Conservation (phyloP, 2,888 invertebrate species). For the Eupithecia inturbata region DNA sequence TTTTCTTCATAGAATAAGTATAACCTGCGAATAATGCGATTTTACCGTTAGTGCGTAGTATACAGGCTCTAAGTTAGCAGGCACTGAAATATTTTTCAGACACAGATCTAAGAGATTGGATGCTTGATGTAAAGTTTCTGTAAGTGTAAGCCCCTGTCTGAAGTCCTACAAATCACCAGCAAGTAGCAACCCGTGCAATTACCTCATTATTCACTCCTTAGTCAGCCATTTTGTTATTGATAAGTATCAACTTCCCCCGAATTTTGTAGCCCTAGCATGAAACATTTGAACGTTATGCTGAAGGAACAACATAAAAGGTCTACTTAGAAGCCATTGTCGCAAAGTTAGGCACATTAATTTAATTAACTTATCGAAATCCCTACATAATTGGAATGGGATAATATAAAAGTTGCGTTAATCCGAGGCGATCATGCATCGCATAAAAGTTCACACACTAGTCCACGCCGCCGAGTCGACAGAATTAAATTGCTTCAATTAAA, state of each 20-base stretch:
- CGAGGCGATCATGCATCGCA: not conserved
- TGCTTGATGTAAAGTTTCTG: not conserved
- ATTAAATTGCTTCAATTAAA: not conserved
- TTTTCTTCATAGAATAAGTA: no score
- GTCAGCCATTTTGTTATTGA: slow-evolving; percentile 17
- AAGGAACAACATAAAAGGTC: not conserved
- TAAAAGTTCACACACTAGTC: not conserved
- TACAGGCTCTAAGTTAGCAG: not conserved
- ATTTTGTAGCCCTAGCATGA: not conserved
- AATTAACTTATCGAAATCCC: no score
- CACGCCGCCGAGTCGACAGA: not conserved
- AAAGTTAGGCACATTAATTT: not conserved
- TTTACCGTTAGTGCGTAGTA: not conserved
- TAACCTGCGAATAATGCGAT: no score
- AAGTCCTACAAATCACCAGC: slow-evolving; percentile 3
- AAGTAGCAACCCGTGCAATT: not conserved
- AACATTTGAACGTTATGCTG: not conserved
- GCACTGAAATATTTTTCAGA: not conserved
- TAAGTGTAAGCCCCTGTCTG: not conserved
- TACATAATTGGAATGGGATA: no score
- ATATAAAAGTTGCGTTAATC: not conserved
- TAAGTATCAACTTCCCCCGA: slow-evolving; percentile 11
- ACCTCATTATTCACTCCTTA: slow-evolving; percentile 14
- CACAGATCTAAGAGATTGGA: not conserved
- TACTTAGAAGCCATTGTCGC: not conserved